Evolutionary conservation across 2,888 invertebrate species (phyloP).

Genomic region (Apotomis turbidana): DNA sequence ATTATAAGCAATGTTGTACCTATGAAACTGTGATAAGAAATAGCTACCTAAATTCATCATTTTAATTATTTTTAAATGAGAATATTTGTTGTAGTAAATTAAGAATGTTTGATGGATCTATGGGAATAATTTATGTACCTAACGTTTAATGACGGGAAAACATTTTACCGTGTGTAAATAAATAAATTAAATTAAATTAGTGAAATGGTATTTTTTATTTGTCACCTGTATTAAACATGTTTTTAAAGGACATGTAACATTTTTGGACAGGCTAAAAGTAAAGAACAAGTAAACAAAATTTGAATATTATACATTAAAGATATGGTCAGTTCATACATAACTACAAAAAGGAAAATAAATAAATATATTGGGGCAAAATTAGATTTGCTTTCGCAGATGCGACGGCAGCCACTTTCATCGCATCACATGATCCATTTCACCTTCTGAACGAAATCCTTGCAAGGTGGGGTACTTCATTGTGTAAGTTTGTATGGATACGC

Average conservation of each 20-base stretch:
- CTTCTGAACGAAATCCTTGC: conserved; percentile 61
- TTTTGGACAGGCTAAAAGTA: no score
- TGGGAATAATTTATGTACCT: conserved; percentile 25
- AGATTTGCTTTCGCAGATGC: conserved; percentile 64
- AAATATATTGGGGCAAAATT: conserved; percentile 60
- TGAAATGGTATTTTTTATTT: background rate
- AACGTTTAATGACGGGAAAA: conserved; percentile 8
- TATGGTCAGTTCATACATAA: conserved; percentile 27
- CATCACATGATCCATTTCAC: conserved; percentile 59
- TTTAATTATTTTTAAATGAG: conserved; percentile 31
- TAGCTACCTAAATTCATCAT: conserved; percentile 37
- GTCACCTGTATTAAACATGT: background rate
- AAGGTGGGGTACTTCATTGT: background rate
- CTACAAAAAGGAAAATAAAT: conserved; percentile 55
- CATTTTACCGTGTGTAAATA: conserved; percentile 29
- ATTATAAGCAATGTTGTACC: conserved; percentile 31
- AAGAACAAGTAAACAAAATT: no score
- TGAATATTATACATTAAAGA: no score
- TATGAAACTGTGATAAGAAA: conserved; percentile 41
- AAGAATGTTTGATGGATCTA: conserved; percentile 28
- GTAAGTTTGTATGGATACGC: conserved; percentile 7
- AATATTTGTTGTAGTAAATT: conserved; percentile 25
- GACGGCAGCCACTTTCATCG: conserved; percentile 56
- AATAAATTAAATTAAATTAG: conserved; percentile 13
- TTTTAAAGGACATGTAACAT: no score